Base-by-base conservation (phyloP, 2,888 invertebrate species). In the Trisateles emortualis region DNA sequence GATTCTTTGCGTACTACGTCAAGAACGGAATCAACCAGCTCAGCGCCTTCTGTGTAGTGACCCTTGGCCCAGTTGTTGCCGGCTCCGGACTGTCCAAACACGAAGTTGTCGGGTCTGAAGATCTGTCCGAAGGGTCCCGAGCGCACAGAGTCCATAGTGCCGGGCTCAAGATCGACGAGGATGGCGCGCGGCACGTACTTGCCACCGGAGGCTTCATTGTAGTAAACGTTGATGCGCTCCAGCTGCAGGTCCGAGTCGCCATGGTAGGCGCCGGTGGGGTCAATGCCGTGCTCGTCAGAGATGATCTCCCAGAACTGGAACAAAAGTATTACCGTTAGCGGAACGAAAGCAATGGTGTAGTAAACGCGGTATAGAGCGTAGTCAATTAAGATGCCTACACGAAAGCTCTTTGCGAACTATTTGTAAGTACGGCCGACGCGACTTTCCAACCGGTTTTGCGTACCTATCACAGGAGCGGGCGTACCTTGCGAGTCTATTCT, bases 211-310 rank as follows among this genome's bases (percentile, higher is more conserved):
- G 98, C 98, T 87, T 98, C 98, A 93, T 98, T 98, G 94, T 98
- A 98, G 93, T 98, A 98, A n/a, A 98, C 98, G 86, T 97, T 97
- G 87, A 98, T 98, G 83, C 98, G 95, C 90, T 98, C 98, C 85
- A 98, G 86, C 87, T 98, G 98, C 68, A 98, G 94, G 86, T 98
- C 97, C 43, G 96, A 97, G 88, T 98, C 98, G 49, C 98, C 98
- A 72, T 96, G 96, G 90, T 97, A 98, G 30, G 96, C 95, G 62
- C 97, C 98, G 73, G 96, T 97, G 72, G 97, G 97, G 94, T 98
- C 97, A 81, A 98, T 98, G 81, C 98, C 98, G 88, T 98, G 98
- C 93, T 98, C 98, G 84, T 98, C 98, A 50, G 98, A 98, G 92
- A 98, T 98, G 76, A 98, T 98, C 94, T 98, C 98, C 98, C 98